These are phyloP conservation scores for Andrena cerasifolii DNA, from an alignment of 1,140 invertebrate species.

Conservation along the genomic window DNA sequence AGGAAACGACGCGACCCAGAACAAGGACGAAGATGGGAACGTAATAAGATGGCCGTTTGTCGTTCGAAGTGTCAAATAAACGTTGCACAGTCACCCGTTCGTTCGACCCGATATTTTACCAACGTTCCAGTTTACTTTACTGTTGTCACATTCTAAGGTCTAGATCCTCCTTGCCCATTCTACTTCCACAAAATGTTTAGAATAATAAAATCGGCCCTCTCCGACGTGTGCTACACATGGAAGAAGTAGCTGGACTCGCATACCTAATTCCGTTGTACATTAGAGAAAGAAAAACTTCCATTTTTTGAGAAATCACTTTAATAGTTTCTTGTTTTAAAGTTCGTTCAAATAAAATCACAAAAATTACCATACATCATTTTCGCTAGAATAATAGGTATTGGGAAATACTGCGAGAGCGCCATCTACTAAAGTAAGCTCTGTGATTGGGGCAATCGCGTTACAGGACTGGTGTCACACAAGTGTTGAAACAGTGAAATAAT, in stretches of 20 bases:
- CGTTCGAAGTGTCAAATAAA: slow-evolving; percentile 81
- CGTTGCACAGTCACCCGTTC: slow-evolving; percentile 73
- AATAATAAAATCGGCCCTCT: slow-evolving; percentile 56
- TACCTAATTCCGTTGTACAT: too few species aligned
- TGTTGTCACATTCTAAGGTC: slow-evolving; percentile 63
- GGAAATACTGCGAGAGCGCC: too few species aligned
- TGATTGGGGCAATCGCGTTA: too few species aligned
- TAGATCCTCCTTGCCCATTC: slow-evolving; percentile 23
- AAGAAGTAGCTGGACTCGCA: not conserved
- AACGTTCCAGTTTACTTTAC: slow-evolving; percentile 57
- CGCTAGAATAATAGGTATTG: too few species aligned
- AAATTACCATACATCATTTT: not conserved
- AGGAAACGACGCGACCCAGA: slow-evolving; percentile 45
- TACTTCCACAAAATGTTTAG: slow-evolving; percentile 34
- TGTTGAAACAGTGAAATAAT: too few species aligned
- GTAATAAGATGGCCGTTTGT: slow-evolving; percentile 81
- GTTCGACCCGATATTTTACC: slow-evolving; percentile 64
- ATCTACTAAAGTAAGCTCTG: too few species aligned
- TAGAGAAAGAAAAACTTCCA: too few species aligned
- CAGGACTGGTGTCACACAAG: too few species aligned
- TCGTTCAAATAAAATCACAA: too few species aligned
- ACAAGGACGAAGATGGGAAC: slow-evolving; percentile 71
- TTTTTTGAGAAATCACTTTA: too few species aligned
- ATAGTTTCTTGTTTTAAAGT: too few species aligned
- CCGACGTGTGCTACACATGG: slow-evolving; percentile 39